A percentile compares a stretch with the other conserved stretches of the same genome.
Evolutionary conservation across 2,113 vertebrate genomes (phyloP).

Genomic region (Ptilonorhynchus violaceus): DNA sequence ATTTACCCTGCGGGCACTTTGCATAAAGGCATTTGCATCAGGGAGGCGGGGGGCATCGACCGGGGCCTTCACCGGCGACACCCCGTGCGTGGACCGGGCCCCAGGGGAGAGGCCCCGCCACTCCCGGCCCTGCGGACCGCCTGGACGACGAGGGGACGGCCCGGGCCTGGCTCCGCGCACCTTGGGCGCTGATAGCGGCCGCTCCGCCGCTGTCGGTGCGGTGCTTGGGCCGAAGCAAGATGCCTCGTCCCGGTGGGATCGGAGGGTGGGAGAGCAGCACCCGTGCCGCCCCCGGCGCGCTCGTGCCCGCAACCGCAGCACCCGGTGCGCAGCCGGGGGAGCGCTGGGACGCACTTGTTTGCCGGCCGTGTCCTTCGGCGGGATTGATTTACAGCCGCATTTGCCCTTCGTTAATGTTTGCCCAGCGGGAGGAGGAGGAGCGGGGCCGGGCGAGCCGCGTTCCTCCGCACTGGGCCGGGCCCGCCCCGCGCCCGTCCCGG

Average conservation of each 20-base stretch:
- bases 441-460: neutral
- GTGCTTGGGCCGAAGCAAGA: neutral
- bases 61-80: neutral
- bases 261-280: neutral
- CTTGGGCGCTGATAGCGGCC: neutral
- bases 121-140: neutral
- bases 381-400: conserved; percentile 84
- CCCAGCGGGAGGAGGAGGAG: conserved; percentile 68
- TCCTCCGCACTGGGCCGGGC: neutral
- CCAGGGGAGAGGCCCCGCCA: neutral
- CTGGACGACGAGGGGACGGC: neutral
- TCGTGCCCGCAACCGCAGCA: neutral
- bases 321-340: neutral
- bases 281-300: too few relatives aligned
- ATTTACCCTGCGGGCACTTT: conserved; percentile 9
- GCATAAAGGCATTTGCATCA: conserved; percentile 11
- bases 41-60: neutral
- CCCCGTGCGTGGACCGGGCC: neutral
- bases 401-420: conserved; percentile 90
- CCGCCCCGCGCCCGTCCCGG: neutral
- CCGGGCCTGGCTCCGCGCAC: neutral
- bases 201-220: too few relatives aligned
- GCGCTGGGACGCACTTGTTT: conserved; percentile 64
- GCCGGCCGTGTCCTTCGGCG: conserved; percentile 79
- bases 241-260: neutral